Conservation (phyloP, 2,888 invertebrate genomes). For the Dichetophora obliterata region DNA sequence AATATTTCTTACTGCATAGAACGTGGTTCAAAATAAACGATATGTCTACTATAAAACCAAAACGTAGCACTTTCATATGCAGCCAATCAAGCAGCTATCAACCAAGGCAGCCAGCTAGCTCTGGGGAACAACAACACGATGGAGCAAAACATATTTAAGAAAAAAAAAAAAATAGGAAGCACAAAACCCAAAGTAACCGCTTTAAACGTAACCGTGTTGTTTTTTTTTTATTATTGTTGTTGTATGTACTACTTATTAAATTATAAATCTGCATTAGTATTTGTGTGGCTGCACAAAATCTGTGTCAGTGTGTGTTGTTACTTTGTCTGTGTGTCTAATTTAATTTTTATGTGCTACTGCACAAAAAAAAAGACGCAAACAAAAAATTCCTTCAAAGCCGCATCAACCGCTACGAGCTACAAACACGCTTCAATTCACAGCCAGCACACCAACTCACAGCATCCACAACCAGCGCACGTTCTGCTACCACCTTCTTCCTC, state of each 20-base stretch:
- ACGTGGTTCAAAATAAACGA: no score
- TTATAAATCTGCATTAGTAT: background rate
- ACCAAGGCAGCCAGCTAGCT: no score
- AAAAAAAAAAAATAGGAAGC: background rate
- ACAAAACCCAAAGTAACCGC: background rate
- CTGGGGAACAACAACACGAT: background rate
- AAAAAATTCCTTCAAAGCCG: no score
- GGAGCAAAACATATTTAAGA: background rate
- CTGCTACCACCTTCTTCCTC: background rate
- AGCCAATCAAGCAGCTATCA: no score
- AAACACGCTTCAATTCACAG: background rate
- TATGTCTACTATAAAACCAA: no score
- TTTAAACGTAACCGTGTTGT: no score
- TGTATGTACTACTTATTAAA: no score
- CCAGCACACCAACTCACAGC: background rate
- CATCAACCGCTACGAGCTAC: background rate
- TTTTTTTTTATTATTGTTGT: background rate
- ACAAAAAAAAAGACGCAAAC: background rate
- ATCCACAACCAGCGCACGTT: background rate
- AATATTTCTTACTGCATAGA: no score
- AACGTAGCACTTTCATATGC: no score
- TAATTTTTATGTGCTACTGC: slow-evolving; percentile 1
- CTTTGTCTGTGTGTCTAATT: background rate
- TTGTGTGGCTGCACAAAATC: background rate
- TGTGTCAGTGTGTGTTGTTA: no score